Conservation (phyloP, 2,888 invertebrate species). For the Hipparchia sbordonii region DNA sequence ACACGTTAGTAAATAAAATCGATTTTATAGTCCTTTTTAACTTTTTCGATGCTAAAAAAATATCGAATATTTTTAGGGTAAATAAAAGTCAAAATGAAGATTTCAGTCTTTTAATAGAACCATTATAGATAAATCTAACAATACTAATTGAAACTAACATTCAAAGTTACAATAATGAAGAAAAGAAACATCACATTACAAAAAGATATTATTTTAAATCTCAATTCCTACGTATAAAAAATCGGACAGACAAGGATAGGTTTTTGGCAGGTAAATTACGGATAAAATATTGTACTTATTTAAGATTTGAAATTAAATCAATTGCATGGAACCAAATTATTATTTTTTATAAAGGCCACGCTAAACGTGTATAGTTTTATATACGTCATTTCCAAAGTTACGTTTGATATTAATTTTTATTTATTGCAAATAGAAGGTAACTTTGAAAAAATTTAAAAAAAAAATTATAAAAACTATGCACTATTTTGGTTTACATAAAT, state of each 20-base stretch:
- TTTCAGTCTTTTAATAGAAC: constrained; percentile 82
- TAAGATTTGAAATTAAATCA: too few species aligned
- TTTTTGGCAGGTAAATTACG: constrained; percentile 13
- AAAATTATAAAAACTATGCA: too few species aligned
- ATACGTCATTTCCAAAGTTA: too few species aligned
- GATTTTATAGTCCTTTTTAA: too few species aligned
- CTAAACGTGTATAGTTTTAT: too few species aligned
- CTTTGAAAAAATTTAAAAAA: too few species aligned
- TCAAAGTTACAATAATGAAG: constrained; percentile 38
- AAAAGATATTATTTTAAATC: constrained; percentile 26
- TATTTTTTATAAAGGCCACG: too few species aligned
- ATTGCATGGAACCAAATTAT: neutral
- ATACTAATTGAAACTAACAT: constrained; percentile 54
- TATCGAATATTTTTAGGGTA: neutral
- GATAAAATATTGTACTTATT: constrained; percentile 15
- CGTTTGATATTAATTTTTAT: too few species aligned
- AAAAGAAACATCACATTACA: constrained; percentile 31
- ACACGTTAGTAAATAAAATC: too few species aligned
- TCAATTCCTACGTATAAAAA: constrained; percentile 39
- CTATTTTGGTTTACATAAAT: neutral
- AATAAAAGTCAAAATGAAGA: constrained; percentile 44
- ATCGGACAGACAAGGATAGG: constrained; percentile 38
- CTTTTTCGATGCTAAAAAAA: too few species aligned
- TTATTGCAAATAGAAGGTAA: too few species aligned
- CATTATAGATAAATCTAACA: constrained; percentile 68